These are phyloP conservation scores for Brienomyrus longianalis DNA, from an alignment of 2,113 vertebrate species.

Conservation along the genomic window DNA sequence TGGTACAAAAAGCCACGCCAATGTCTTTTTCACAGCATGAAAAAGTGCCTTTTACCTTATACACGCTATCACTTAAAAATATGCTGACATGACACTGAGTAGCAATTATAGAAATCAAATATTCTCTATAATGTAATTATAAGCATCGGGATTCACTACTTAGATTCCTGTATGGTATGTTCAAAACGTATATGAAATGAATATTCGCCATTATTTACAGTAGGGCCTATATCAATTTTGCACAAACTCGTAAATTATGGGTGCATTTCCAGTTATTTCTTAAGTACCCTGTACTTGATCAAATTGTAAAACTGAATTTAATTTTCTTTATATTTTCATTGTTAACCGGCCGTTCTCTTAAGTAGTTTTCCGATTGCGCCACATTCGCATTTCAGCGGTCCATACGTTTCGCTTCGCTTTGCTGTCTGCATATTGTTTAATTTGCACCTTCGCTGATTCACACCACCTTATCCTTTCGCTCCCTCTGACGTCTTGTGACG, in stretches of 20 bases:
- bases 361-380: not conserved
- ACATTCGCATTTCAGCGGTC: not conserved
- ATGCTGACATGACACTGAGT: not conserved
- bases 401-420: not conserved
- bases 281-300: not conserved
- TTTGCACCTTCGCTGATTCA: conserved; percentile 9
- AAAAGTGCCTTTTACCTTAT: not conserved
- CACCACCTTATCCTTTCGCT: not conserved
- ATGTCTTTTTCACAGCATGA: not conserved
- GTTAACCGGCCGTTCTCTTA: not conserved
- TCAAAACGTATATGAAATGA: not conserved
- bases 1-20: not conserved
- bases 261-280: not conserved
- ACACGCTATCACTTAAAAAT: not conserved
- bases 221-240: not conserved
- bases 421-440: not conserved
- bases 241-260: not conserved
- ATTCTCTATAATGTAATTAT: not conserved
- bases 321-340: not conserved
- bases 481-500: conserved; percentile 26
- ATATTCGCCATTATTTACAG: not conserved
- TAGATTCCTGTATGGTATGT: not conserved
- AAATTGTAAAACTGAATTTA: not conserved
- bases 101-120: not conserved
- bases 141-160: not conserved